A percentile compares a stretch with the other conserved stretches of the same genome.
phyloP scores from a whole-genome alignment of 2,113 vertebrate genomes.

The Puntigrus tetrazona region DNA sequence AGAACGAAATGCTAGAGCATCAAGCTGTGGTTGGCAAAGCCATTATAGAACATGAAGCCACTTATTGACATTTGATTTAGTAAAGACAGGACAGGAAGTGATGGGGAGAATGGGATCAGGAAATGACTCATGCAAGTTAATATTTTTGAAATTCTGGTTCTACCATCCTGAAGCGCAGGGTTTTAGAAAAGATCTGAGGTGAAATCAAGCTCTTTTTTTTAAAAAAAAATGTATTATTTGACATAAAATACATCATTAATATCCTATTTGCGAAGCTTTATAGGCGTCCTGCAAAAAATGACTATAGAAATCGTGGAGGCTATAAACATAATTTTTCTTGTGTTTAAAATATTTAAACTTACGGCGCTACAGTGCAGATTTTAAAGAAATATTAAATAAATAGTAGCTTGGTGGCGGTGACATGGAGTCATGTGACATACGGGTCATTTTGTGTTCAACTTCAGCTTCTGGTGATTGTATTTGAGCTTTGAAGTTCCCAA shows the following conservation, averaged over 20 bases:
- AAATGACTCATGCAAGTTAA: neutral
- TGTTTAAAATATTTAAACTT: too few species aligned
- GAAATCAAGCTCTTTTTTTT: too few species aligned
- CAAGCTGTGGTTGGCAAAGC: neutral
- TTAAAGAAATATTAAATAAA: too few species aligned
- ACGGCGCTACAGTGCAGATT: too few species aligned
- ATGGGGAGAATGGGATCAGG: neutral
- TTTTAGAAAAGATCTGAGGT: neutral
- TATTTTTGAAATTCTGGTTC: neutral
- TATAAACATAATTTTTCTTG: too few species aligned
- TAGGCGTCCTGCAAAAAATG: too few species aligned
- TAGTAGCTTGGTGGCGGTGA: too few species aligned
- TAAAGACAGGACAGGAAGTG: neutral
- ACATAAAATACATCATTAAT: too few species aligned
- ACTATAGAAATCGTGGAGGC: too few species aligned
- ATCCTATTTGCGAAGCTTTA: neutral
- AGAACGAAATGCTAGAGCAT: neutral
- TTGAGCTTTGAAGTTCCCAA: neutral
- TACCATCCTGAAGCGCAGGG: neutral
- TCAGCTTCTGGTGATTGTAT: neutral
- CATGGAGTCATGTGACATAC: too few species aligned
- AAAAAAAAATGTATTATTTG: too few species aligned
- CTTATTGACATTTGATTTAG: neutral
- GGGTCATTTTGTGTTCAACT: neutral
- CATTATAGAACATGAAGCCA: neutral